Evolutionary conservation across 1,140 invertebrate genomes (phyloP).

Genomic region (Ceratitis capitata): DNA sequence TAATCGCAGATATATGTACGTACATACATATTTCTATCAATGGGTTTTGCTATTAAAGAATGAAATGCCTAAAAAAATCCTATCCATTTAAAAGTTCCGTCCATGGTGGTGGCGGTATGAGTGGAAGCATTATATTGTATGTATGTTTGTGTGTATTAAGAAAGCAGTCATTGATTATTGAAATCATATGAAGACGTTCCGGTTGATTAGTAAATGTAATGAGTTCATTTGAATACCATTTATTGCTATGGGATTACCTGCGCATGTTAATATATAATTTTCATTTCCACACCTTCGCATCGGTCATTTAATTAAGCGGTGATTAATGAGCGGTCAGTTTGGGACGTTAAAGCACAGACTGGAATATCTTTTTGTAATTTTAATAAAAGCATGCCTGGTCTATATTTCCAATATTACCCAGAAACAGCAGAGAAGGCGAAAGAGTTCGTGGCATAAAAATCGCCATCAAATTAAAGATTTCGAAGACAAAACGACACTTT

Average conservation of each 20-base stretch:
- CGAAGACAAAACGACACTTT: background rate
- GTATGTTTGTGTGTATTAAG: too few species aligned
- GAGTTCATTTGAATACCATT: background rate
- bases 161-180: background rate
- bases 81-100: background rate
- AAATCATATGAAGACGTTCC: constrained; percentile 6
- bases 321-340: constrained; percentile 5
- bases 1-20: too few species aligned
- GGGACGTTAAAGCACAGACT: background rate
- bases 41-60: background rate
- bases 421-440: too few species aligned
- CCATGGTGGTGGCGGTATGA: background rate
- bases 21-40: background rate
- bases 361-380: background rate
- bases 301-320: background rate
- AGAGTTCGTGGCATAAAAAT: too few species aligned
- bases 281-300: background rate
- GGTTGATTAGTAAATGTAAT: constrained; percentile 1
- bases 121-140: background rate
- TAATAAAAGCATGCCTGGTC: background rate
- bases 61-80: background rate
- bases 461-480: too few species aligned
- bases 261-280: constrained; percentile 14
- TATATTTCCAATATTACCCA: background rate
- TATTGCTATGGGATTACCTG: background rate